phyloP scores from a whole-genome alignment of 2,797 vertebrate species.

The Percopsis omiscomaycus region DNA sequence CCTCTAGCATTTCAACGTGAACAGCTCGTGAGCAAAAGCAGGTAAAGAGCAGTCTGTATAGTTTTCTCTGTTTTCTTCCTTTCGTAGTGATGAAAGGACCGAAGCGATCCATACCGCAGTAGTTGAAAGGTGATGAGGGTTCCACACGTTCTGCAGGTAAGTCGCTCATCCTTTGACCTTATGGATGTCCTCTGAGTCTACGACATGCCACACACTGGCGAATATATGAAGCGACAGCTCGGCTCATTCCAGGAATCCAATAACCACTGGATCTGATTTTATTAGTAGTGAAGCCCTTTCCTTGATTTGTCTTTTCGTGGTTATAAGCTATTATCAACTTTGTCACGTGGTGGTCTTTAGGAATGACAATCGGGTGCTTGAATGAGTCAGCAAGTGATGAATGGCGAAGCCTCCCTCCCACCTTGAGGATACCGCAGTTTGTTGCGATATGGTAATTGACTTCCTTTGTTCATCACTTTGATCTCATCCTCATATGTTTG shows the following conservation, averaged over 20 bases:
- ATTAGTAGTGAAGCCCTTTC: conserved; percentile 24
- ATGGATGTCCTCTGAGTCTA: conserved; percentile 3
- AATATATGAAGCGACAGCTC: conserved; percentile 14
- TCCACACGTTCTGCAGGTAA: conserved; percentile 14
- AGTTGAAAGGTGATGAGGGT: conserved; percentile 18
- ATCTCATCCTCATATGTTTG: conserved; percentile 26
- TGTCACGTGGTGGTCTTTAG: conserved; percentile 23
- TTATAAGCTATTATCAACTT: conserved; percentile 24
- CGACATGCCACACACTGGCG: conserved; percentile 21
- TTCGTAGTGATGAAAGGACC: conserved; percentile 22
- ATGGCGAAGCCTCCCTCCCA: conserved; percentile 23
- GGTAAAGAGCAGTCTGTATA: conserved; percentile 21
- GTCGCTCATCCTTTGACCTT: conserved; percentile 26
- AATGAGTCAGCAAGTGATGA: conserved; percentile 5
- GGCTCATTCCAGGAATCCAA: conserved; percentile 14
- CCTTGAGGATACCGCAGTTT: conserved; percentile 26
- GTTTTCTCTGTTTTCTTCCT: conserved; percentile 30
- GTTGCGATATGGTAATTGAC: conserved; percentile 1
- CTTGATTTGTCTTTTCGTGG: conserved; percentile 26
- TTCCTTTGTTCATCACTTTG: conserved; percentile 22
- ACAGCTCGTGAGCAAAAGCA: conserved; percentile 17
- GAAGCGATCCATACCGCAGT: conserved; percentile 24
- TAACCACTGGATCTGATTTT: conserved; percentile 15
- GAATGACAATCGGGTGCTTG: conserved; percentile 27
- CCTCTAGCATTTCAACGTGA: conserved; percentile 21